phyloP scores from a whole-genome alignment of 2,888 invertebrate genomes.

The Tetanocera ferruginea region DNA sequence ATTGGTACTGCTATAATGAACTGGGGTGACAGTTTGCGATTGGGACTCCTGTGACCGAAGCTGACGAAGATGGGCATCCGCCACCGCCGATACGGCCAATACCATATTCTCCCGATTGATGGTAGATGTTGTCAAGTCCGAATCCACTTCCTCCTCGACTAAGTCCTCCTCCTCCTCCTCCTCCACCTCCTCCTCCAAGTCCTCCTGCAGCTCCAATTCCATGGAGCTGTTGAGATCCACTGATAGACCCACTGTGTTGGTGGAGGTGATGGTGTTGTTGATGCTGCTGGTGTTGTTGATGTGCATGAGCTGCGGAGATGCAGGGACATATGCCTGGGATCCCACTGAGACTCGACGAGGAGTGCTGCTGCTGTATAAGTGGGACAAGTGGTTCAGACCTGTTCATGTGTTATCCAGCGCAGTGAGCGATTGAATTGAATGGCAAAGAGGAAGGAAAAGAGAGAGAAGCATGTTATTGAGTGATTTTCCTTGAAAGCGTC shows the following conservation, averaged over 20 bases:
- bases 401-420: not conserved
- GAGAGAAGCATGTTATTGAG: slow-evolving; percentile 39
- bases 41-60: slow-evolving; percentile 68
- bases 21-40: slow-evolving; percentile 68
- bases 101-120: slow-evolving; percentile 71
- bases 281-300: slow-evolving; percentile 62
- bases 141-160: slow-evolving; percentile 69
- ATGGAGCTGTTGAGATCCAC: slow-evolving; percentile 71
- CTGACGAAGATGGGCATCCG: slow-evolving; percentile 67
- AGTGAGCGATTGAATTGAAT: not conserved
- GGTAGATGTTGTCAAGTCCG: slow-evolving; percentile 72
- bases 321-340: slow-evolving; percentile 70
- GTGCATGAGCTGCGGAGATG: slow-evolving; percentile 63
- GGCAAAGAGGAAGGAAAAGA: slow-evolving; percentile 11
- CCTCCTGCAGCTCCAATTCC: slow-evolving; percentile 70
- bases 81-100: slow-evolving; percentile 61
- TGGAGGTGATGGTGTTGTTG: slow-evolving; percentile 65
- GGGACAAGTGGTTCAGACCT: slow-evolving; percentile 71
- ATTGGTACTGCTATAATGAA: slow-evolving; percentile 71
- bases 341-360: slow-evolving; percentile 70
- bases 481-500: slow-evolving; percentile 18
- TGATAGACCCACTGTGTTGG: slow-evolving; percentile 66
- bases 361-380: slow-evolving; percentile 69
- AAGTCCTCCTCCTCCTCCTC: slow-evolving; percentile 66
- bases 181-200: slow-evolving; percentile 59